These are phyloP conservation scores for Pheosia gnoma DNA, from an alignment of 2,888 invertebrate species.

Conservation along the genomic window DNA sequence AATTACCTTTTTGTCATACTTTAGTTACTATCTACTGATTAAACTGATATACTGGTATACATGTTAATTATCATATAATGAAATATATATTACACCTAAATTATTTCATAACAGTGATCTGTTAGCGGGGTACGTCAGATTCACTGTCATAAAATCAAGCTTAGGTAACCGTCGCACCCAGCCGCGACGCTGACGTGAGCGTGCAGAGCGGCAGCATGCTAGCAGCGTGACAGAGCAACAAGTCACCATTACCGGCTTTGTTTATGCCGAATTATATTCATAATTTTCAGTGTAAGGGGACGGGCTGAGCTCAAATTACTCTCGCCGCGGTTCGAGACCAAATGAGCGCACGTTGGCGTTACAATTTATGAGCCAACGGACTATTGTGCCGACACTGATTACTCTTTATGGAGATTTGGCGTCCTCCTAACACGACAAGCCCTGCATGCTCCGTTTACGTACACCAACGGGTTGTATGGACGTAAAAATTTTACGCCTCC, in stretches of 20 bases:
- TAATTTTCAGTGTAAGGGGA: slow-evolving; percentile 32
- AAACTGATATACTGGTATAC: too few species aligned
- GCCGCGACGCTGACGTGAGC: slow-evolving; percentile 25
- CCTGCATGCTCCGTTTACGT: slow-evolving; percentile 68
- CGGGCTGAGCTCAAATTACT: slow-evolving; percentile 32
- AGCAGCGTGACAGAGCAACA: slow-evolving; percentile 30
- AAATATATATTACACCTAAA: slow-evolving; percentile 11
- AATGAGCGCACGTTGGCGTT: slow-evolving; percentile 61
- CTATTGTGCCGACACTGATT: slow-evolving; percentile 78
- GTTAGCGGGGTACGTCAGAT: slow-evolving; percentile 35
- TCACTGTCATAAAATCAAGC: slow-evolving; percentile 36
- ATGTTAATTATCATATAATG: too few species aligned
- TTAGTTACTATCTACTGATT: background rate
- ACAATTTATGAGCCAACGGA: slow-evolving; percentile 68
- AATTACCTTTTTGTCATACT: slow-evolving; percentile 20
- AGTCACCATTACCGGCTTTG: slow-evolving; percentile 35
- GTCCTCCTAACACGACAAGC: slow-evolving; percentile 67
- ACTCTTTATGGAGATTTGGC: slow-evolving; percentile 79
- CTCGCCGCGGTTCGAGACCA: slow-evolving; percentile 41
- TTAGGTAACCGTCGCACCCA: slow-evolving; percentile 35
- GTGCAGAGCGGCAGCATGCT: slow-evolving; percentile 12
- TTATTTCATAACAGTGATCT: slow-evolving; percentile 26
- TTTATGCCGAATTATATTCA: slow-evolving; percentile 39
- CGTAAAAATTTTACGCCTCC: slow-evolving; percentile 82
- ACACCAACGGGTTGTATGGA: slow-evolving; percentile 80